Percentiles rank a stretch among this genome's conserved stretches.
Evolutionary conservation across 2,113 vertebrate genomes (phyloP).

Genomic region (Hystrix brachyura): DNA sequence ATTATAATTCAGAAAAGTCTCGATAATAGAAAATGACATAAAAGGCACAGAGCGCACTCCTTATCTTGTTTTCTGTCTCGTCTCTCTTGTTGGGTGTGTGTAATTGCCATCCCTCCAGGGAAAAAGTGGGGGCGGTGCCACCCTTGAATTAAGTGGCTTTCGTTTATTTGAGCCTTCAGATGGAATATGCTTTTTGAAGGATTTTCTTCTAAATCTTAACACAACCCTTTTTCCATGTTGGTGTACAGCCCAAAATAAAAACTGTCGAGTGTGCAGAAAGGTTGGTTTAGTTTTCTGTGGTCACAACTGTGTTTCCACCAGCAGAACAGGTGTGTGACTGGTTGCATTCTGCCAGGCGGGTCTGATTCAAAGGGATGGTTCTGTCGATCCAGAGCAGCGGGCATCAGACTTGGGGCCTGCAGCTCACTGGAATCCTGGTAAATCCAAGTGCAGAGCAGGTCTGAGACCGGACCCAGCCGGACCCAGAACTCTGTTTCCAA

Average conservation of each 20-base stretch:
- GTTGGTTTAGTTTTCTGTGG: background rate
- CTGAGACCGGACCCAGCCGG: background rate
- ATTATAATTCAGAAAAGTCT: conserved; percentile 71
- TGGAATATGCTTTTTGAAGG: background rate
- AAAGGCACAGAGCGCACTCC: conserved; percentile 25
- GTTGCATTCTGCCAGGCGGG: no score
- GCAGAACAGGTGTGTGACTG: accelerated
- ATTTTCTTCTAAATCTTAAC: background rate
- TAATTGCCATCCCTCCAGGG: conserved; percentile 38
- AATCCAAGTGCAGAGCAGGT: no score
- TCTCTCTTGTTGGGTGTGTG: background rate
- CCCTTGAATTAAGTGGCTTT: background rate
- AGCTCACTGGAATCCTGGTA: background rate
- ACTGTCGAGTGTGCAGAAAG: no score
- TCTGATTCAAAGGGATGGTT: accelerated
- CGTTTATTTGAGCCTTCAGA: background rate
- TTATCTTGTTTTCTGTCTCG: conserved; percentile 61
- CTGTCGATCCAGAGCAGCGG: background rate
- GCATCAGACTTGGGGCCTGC: accelerated
- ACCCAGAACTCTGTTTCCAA: accelerated
- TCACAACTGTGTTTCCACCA: background rate
- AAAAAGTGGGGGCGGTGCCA: background rate
- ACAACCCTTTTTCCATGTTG: background rate
- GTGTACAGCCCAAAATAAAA: background rate
- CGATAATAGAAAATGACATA: conserved; percentile 70